Conservation (phyloP, 2,888 invertebrate species). For the Tetropium fuscum region DNA sequence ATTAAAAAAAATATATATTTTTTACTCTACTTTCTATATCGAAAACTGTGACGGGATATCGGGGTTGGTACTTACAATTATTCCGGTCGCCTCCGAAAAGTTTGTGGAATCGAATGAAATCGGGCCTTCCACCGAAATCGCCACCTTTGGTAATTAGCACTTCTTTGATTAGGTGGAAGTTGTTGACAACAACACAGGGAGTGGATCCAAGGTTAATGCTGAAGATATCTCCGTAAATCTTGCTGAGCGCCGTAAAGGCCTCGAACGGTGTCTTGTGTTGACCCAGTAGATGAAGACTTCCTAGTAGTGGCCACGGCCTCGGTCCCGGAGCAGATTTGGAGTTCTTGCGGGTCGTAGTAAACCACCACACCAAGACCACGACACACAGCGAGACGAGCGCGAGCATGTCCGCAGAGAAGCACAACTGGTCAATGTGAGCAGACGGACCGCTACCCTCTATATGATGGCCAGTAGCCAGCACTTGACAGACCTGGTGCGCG, state of each 20-base stretch:
- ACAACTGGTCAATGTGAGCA: constrained; percentile 60
- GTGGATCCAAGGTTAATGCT: constrained; percentile 76
- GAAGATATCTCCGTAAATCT: constrained; percentile 80
- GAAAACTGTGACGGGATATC: neutral
- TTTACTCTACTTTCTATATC: neutral
- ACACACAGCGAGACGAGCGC: constrained; percentile 60
- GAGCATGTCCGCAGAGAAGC: constrained; percentile 60
- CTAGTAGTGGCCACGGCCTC: constrained; percentile 75
- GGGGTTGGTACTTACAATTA: constrained; percentile 85
- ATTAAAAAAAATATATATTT: too few species aligned
- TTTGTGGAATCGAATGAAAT: constrained; percentile 83
- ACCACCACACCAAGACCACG: constrained; percentile 61
- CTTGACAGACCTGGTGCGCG: constrained; percentile 56
- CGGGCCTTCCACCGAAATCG: constrained; percentile 85
- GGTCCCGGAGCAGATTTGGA: constrained; percentile 74
- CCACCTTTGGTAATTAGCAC: constrained; percentile 84
- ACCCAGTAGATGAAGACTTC: constrained; percentile 77
- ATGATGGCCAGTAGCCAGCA: constrained; percentile 53
- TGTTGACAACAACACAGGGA: constrained; percentile 81
- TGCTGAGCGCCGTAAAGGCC: constrained; percentile 77
- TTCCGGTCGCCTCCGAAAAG: constrained; percentile 88
- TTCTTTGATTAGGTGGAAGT: constrained; percentile 77
- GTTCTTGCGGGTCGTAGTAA: constrained; percentile 44
- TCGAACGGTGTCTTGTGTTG: constrained; percentile 77
- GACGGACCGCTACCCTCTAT: constrained; percentile 64